These are phyloP conservation scores for Trissolcus brochymenae DNA, from an alignment of 2,888 invertebrate species.

Conservation along the genomic window DNA sequence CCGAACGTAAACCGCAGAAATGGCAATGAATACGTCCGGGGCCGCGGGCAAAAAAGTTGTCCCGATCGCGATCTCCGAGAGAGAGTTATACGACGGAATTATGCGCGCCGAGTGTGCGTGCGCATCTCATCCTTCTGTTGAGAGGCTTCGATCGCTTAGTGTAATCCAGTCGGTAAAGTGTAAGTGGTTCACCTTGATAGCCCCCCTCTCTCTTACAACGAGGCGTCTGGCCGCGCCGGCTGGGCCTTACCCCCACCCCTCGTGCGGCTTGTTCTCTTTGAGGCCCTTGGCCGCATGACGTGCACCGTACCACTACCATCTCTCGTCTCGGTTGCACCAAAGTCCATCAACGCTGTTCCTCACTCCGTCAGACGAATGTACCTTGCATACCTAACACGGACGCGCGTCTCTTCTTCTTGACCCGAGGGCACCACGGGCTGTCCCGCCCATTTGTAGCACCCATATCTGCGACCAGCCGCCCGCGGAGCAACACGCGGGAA, in stretches of 20 bases:
- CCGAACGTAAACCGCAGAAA: conserved; percentile 35
- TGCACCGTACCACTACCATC: conserved; percentile 41
- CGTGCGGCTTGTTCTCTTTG: conserved; percentile 35
- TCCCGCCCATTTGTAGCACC: conserved; percentile 75
- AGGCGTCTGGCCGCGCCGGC: conserved; percentile 57
- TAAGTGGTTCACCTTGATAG: conserved; percentile 75
- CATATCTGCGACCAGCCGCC: conserved; percentile 73
- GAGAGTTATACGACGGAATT: conserved; percentile 39
- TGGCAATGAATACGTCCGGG: conserved; percentile 45
- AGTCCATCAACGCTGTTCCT: neutral
- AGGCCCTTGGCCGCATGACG: conserved; percentile 49
- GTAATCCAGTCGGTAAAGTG: conserved; percentile 74
- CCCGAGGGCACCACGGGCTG: conserved; percentile 71
- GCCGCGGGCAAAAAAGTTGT: conserved; percentile 24
- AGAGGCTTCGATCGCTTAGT: conserved; percentile 72
- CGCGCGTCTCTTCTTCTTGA: conserved; percentile 69
- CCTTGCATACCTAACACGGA: conserved; percentile 65
- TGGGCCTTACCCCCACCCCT: conserved; percentile 60
- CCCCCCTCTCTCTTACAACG: conserved; percentile 62
- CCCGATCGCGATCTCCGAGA: conserved; percentile 28
- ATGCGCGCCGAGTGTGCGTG: conserved; percentile 50
- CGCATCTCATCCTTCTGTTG: conserved; percentile 63
- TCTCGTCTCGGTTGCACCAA: conserved; percentile 4
- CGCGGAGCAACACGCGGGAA: conserved; percentile 66
- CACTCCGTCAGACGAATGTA: conserved; percentile 57